Base-by-base conservation (phyloP, 2,888 invertebrate species). In the Ceraclea dissimilis region DNA sequence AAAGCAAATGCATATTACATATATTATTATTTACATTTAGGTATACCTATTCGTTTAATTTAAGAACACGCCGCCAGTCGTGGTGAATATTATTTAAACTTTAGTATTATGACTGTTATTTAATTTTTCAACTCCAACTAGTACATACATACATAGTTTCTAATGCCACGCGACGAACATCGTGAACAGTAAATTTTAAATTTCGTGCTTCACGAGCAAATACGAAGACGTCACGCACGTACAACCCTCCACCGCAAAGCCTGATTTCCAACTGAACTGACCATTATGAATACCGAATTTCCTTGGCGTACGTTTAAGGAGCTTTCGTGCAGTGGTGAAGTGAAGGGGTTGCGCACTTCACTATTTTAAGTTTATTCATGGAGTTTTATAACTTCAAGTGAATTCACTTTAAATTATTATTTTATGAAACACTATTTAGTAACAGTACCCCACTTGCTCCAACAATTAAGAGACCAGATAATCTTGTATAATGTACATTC, bases 261-360 rank as follows among this genome's bases (percentile, higher is more conserved):
- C 17, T 53, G 54, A 44, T 48, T 50, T 50, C 53, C 46, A 51
- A 61, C 39, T 26, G 26, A 26, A 26, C 61, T 61, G 61, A 59
- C 59, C 61, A 31, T 26, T 31, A 43, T 51, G 51, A 51, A 49
- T 39, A 39, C 39, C 13, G 39, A 39, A 39, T 39, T 39, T 39
- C 39, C 39, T 39, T 39, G 16, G 39, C 39, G 39, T 39, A 39
- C 13, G 39, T 39, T 13, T 16, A 39, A 39, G 13, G 39, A 13
- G 39, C 39, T 13, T 16, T n/a, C 39, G n/a, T 39, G 16, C 39
- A 13, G 13, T 16, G 16, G 16, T 39, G 4, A n/a, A 31, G 11
- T 11, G 31, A 39, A 39, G 39, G 39, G 39, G 39, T 39, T 39
- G 39, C 39, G 39, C 39, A 16, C 39, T 39, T 39, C 39, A 39